These are phyloP conservation scores for Varanus komodoensis DNA, from an alignment of 2,113 vertebrate species.

Conservation along the genomic window DNA sequence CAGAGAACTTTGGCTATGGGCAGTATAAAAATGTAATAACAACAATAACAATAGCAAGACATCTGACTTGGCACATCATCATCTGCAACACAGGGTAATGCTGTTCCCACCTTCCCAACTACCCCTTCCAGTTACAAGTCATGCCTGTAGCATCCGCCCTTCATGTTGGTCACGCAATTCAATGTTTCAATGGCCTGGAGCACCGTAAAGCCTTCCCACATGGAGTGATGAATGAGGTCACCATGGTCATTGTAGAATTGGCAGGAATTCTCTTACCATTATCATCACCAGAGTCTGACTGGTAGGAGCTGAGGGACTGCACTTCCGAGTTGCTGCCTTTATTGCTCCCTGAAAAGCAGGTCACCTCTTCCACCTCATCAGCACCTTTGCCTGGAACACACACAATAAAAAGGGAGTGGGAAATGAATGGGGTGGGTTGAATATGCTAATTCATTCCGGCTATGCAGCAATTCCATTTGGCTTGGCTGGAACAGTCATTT, in stretches of 20 bases:
- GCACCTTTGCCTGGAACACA: slow-evolving; percentile 85
- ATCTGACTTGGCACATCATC: neutral
- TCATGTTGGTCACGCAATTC: neutral
- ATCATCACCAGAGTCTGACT: slow-evolving; percentile 96
- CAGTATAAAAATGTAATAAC: no score
- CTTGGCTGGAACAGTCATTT: slow-evolving; percentile 42
- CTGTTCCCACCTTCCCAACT: no score
- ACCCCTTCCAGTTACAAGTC: neutral
- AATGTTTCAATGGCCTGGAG: neutral
- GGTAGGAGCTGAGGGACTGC: slow-evolving; percentile 95
- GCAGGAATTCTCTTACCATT: slow-evolving; percentile 86
- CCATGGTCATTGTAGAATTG: neutral
- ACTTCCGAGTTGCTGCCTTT: slow-evolving; percentile 96
- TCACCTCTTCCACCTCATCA: slow-evolving; percentile 90
- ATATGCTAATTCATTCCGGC: neutral
- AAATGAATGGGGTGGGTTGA: slow-evolving; percentile 25
- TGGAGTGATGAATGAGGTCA: neutral
- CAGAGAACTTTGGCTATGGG: no score
- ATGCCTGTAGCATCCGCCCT: neutral
- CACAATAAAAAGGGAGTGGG: slow-evolving; percentile 64
- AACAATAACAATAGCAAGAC: no score
- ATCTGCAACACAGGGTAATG: neutral
- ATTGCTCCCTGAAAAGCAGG: slow-evolving; percentile 93
- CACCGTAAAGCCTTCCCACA: neutral
- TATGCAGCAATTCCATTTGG: neutral